A percentile compares a stretch with the other conserved stretches of the same genome.
Evolutionary conservation across 2,888 invertebrate genomes (phyloP).

Genomic region (Rhingia campestris): DNA sequence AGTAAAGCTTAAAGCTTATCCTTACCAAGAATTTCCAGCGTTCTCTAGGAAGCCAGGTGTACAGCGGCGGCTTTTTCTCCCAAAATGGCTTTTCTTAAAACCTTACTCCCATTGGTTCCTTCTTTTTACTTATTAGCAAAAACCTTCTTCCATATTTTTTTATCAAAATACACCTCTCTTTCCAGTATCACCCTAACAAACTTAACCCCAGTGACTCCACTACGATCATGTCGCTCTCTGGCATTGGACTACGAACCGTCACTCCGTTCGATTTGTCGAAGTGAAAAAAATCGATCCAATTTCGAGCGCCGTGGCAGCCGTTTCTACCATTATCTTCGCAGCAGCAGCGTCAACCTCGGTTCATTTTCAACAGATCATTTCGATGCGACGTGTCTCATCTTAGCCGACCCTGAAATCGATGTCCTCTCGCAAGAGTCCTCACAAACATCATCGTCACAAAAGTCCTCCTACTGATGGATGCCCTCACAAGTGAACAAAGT

Average conservation of each 20-base stretch:
- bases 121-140: neutral
- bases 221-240: constrained; percentile 84
- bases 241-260: constrained; percentile 88
- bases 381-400: constrained; percentile 83
- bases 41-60: too few relatives aligned
- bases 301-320: constrained; percentile 87
- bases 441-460: constrained; percentile 45
- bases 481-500: neutral
- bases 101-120: neutral
- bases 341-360: constrained; percentile 83
- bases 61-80: too few relatives aligned
- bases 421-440: constrained; percentile 51
- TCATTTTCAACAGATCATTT: constrained; percentile 84
- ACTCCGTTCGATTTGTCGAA: constrained; percentile 87
- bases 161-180: constrained; percentile 12
- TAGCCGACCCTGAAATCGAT: constrained; percentile 74
- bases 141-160: constrained; percentile 46
- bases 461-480: constrained; percentile 11
- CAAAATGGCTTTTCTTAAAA: constrained; percentile 35
- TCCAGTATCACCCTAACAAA: constrained; percentile 84
- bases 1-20: too few relatives aligned
- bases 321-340: constrained; percentile 91
- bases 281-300: constrained; percentile 85
- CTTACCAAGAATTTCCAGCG: too few relatives aligned
- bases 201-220: constrained; percentile 83